These are phyloP conservation scores for Cottus gobio DNA, from an alignment of 2,113 vertebrate species.

Conservation along the genomic window DNA sequence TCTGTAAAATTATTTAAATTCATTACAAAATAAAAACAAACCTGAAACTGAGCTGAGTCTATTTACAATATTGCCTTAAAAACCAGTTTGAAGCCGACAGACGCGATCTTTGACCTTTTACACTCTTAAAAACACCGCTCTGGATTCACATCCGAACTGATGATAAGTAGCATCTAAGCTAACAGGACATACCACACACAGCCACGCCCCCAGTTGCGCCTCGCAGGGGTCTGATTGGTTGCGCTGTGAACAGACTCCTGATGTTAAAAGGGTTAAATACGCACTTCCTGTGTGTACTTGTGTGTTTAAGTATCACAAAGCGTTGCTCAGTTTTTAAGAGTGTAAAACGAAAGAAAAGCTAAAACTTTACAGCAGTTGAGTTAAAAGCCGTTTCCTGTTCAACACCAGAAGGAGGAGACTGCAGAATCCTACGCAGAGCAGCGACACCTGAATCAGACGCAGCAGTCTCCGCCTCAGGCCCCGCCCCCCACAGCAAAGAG, in stretches of 20 bases:
- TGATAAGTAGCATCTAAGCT: background rate
- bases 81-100: constrained; percentile 16
- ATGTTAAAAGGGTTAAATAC: no score
- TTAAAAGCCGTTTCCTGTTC: background rate
- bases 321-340: background rate
- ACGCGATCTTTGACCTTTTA: constrained; percentile 34
- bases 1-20: constrained; percentile 1
- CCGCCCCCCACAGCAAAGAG: background rate
- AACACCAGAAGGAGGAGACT: background rate
- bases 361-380: constrained; percentile 28
- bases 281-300: no score
- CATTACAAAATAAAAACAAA: constrained; percentile 40
- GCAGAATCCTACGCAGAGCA: background rate
- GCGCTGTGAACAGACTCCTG: no score
- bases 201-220: background rate
- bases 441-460: constrained; percentile 29
- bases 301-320: no score
- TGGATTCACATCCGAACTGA: no score
- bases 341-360: constrained; percentile 17
- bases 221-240: background rate
- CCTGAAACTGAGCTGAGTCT: constrained; percentile 45
- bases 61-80: constrained; percentile 62
- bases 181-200: background rate
- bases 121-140: constrained; percentile 17
- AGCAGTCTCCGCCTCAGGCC: constrained; percentile 2